phyloP scores from a whole-genome alignment of 1,140 invertebrate genomes.

The Drosophila melanica region DNA sequence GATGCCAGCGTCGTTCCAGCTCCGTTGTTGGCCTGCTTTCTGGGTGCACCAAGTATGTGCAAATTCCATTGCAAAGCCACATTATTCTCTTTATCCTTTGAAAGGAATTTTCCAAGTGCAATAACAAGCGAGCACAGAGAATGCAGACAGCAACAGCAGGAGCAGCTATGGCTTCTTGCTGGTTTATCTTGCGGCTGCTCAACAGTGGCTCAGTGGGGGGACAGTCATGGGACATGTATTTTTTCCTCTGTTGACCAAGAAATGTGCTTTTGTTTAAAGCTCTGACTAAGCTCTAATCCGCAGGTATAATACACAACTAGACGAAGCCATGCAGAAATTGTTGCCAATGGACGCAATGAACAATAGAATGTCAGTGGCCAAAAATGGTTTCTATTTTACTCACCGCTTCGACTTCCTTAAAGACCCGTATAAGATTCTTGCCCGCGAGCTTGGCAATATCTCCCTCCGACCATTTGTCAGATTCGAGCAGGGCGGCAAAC shows the following conservation, averaged over 20 bases:
- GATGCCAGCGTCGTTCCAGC: slow-evolving; percentile 57
- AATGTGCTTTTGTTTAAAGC: slow-evolving; percentile 53
- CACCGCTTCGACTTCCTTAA: slow-evolving; percentile 90
- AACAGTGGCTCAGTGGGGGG: slow-evolving; percentile 19
- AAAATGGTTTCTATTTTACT: slow-evolving; percentile 67
- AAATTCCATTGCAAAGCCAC: slow-evolving; percentile 82
- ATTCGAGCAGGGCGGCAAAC: slow-evolving; percentile 88
- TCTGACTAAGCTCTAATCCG: slow-evolving; percentile 40
- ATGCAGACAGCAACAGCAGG: slow-evolving; percentile 26
- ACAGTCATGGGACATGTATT: slow-evolving; percentile 16
- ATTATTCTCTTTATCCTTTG: slow-evolving; percentile 82
- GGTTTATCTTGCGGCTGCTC: slow-evolving; percentile 12
- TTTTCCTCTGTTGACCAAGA: slow-evolving; percentile 45
- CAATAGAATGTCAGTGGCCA: slow-evolving; percentile 53
- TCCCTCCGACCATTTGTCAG: slow-evolving; percentile 89
- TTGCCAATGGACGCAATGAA: slow-evolving; percentile 42
- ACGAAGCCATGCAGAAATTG: slow-evolving; percentile 29
- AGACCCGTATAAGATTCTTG: slow-evolving; percentile 90
- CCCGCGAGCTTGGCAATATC: slow-evolving; percentile 92
- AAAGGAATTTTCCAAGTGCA: slow-evolving; percentile 80
- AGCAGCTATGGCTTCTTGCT: slow-evolving; percentile 6
- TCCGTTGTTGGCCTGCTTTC: slow-evolving; percentile 33
- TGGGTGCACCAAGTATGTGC: slow-evolving; percentile 70
- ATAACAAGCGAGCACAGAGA: slow-evolving; percentile 65
- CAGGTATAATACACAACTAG: slow-evolving; percentile 43